Conservation (phyloP, 2,888 invertebrate species). For the Acronicta alni region DNA sequence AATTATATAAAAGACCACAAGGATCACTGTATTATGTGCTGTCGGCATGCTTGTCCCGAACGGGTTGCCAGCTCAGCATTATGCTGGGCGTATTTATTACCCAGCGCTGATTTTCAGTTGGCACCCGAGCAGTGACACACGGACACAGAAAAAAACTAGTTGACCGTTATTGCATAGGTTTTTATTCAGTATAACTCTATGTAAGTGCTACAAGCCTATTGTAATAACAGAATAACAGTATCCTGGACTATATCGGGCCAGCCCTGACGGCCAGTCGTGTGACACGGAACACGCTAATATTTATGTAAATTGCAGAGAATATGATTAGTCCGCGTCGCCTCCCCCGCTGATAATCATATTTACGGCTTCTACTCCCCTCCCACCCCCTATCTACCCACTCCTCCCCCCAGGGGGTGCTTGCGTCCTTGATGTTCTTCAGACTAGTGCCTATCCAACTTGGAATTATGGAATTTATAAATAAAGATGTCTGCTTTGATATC, state of each 20-base stretch:
- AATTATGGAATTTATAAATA: slow-evolving; percentile 45
- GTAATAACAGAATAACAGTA: slow-evolving; percentile 2
- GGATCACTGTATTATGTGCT: too few relatives aligned
- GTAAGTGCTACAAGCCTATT: not conserved
- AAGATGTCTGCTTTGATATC: slow-evolving; percentile 36
- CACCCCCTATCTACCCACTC: slow-evolving; percentile 44
- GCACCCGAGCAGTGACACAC: too few relatives aligned
- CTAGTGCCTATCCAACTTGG: slow-evolving; percentile 56
- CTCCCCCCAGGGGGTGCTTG: slow-evolving; percentile 41
- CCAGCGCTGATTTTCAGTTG: too few relatives aligned
- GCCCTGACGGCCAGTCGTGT: slow-evolving; percentile 71
- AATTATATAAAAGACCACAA: too few relatives aligned
- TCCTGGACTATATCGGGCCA: slow-evolving; percentile 29
- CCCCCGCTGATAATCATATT: slow-evolving; percentile 89
- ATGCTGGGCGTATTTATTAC: too few relatives aligned
- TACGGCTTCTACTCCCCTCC: slow-evolving; percentile 75
- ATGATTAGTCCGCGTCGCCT: slow-evolving; percentile 88
- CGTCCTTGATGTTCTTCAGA: slow-evolving; percentile 64
- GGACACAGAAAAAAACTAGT: too few relatives aligned
- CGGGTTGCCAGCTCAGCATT: too few relatives aligned
- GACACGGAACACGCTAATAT: slow-evolving; percentile 88
- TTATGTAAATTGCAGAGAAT: slow-evolving; percentile 89
- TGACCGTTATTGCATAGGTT: too few relatives aligned
- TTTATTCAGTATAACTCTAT: not conserved
- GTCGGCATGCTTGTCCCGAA: too few relatives aligned